Conservation (phyloP, 2,888 invertebrate species). For the Clitarchus hookeri region DNA sequence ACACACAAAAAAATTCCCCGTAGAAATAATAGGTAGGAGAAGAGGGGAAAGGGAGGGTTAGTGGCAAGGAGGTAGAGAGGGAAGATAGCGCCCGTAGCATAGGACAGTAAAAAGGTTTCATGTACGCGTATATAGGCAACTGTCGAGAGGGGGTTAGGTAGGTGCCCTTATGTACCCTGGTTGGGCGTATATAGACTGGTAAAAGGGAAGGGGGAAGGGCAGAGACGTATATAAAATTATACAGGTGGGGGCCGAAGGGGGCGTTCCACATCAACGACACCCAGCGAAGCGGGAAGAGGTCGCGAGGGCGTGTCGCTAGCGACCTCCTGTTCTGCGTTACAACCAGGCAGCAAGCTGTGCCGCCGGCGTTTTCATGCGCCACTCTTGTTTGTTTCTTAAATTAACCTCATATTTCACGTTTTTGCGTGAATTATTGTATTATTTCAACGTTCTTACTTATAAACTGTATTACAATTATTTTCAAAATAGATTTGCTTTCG, state of each 20-base stretch:
- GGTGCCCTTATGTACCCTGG: not conserved
- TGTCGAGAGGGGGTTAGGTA: not conserved
- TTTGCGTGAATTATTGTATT: too few species aligned
- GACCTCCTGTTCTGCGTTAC: not conserved
- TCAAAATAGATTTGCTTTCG: too few species aligned
- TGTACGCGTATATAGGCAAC: not conserved
- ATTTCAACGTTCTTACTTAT: too few species aligned
- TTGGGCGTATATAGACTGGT: not conserved
- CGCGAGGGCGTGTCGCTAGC: not conserved
- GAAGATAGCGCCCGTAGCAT: not conserved
- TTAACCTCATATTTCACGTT: too few species aligned
- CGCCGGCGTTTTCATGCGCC: not conserved
- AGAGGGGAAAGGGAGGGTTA: not conserved
- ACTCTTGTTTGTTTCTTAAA: not conserved
- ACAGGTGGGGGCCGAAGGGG: not conserved
- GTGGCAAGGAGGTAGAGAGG: not conserved
- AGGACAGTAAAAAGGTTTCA: not conserved
- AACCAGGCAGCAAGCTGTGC: not conserved
- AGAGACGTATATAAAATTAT: not conserved
- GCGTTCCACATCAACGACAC: constrained; percentile 14
- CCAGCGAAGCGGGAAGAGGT: not conserved
- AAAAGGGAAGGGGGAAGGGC: not conserved
- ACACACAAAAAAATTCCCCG: not conserved
- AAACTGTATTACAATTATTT: too few species aligned
- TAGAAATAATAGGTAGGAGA: not conserved